Conservation (phyloP, 1,140 invertebrate species). For the Kradibia gibbosae region DNA sequence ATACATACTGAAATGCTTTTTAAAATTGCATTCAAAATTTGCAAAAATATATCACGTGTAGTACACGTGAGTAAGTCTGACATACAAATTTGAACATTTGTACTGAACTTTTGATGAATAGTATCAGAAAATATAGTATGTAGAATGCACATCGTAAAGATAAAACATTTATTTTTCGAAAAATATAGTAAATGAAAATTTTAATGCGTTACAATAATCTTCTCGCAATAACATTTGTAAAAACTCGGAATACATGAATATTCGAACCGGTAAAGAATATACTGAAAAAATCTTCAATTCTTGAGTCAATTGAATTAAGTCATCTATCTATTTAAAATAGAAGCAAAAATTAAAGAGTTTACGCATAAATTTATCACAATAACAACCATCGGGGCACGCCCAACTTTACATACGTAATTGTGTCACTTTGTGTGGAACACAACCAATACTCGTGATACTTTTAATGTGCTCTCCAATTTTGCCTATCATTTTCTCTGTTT, state of each 20-base stretch:
- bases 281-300: constrained; percentile 10
- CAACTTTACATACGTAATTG: constrained; percentile 22
- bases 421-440: constrained; percentile 29
- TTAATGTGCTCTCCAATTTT: neutral
- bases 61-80: neutral
- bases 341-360: neutral
- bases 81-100: neutral
- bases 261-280: no score
- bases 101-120: neutral
- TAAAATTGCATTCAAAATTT: neutral
- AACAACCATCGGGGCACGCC: constrained; percentile 14
- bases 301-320: neutral
- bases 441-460: constrained; percentile 35
- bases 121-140: neutral
- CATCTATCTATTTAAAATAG: neutral
- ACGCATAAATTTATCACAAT: constrained; percentile 9
- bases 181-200: neutral
- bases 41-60: neutral
- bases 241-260: neutral
- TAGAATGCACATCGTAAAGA: neutral
- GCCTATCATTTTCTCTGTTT: neutral
- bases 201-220: neutral
- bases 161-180: neutral
- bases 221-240: neutral
- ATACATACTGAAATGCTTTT: neutral